Conservation (phyloP, 2,797 vertebrate genomes). For the Agapornis canus region DNA sequence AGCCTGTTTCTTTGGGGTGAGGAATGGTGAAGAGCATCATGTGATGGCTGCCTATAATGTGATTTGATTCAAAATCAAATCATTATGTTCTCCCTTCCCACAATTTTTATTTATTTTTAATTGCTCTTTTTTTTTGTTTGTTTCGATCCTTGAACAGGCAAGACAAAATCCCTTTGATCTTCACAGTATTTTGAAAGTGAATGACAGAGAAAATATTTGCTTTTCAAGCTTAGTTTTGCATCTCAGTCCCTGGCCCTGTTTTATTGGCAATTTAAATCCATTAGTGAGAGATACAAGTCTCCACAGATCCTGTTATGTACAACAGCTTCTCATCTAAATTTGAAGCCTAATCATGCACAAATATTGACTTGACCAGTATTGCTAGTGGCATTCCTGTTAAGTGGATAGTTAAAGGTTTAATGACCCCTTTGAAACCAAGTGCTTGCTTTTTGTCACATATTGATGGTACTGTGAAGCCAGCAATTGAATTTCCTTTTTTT, state of each 20-base stretch:
- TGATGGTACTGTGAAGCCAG: background rate
- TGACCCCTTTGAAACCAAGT: constrained; percentile 26
- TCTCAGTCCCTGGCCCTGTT: background rate
- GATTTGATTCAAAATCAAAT: background rate
- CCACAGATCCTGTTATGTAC: background rate
- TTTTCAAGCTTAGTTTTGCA: background rate
- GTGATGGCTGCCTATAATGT: background rate
- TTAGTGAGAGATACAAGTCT: constrained; percentile 36
- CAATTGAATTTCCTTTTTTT: background rate
- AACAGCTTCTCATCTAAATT: constrained; percentile 15
- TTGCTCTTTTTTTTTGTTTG: background rate
- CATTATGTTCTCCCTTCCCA: background rate
- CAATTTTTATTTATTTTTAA: background rate
- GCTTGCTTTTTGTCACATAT: background rate
- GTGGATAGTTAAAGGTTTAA: constrained; percentile 56
- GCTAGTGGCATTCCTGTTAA: constrained; percentile 4
- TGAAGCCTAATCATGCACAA: constrained; percentile 35
- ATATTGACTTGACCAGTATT: constrained; percentile 52
- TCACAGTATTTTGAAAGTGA: background rate
- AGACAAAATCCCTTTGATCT: background rate
- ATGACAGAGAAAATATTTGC: background rate
- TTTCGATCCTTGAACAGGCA: rapidly evolving
- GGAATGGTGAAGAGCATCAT: background rate
- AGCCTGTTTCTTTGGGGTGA: background rate
- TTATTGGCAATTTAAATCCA: constrained; percentile 23